Evolutionary conservation across 2,113 vertebrate species (phyloP).

Genomic region (Coptodon bakossiorum): DNA sequence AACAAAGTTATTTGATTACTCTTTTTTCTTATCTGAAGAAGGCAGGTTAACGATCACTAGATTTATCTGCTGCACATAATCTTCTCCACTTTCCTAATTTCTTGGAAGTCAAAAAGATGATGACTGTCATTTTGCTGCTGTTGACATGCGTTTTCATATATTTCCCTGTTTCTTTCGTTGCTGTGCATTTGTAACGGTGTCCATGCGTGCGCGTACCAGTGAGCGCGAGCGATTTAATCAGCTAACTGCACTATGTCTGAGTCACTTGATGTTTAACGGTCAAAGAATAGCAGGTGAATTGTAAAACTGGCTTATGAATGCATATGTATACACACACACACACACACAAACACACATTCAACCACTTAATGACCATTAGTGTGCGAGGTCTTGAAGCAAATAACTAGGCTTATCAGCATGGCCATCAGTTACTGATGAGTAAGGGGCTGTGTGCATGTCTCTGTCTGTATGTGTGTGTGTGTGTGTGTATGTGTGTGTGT

Average conservation of each 20-base stretch:
- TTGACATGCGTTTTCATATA: background rate
- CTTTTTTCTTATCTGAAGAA: background rate
- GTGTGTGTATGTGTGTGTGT: background rate
- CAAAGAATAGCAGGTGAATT: constrained; percentile 14
- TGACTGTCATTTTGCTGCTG: background rate
- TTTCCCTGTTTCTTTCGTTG: background rate
- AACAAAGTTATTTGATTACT: background rate
- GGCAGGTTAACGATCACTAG: background rate
- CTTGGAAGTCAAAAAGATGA: background rate
- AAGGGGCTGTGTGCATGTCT: background rate
- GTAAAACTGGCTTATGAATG: background rate
- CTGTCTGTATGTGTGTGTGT: background rate
- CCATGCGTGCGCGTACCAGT: background rate
- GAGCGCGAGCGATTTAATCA: background rate
- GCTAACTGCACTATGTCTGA: background rate
- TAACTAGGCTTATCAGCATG: background rate
- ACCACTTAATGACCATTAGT: constrained; percentile 6
- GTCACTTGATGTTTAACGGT: constrained; percentile 21
- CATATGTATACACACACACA: background rate
- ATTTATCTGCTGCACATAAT: background rate
- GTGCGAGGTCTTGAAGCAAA: background rate
- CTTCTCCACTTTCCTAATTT: background rate
- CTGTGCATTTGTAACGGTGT: background rate
- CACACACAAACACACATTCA: background rate
- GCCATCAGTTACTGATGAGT: constrained; percentile 15